These are phyloP conservation scores for Borostomias antarcticus DNA, from an alignment of 2,797 vertebrate genomes.

Conservation along the genomic window DNA sequence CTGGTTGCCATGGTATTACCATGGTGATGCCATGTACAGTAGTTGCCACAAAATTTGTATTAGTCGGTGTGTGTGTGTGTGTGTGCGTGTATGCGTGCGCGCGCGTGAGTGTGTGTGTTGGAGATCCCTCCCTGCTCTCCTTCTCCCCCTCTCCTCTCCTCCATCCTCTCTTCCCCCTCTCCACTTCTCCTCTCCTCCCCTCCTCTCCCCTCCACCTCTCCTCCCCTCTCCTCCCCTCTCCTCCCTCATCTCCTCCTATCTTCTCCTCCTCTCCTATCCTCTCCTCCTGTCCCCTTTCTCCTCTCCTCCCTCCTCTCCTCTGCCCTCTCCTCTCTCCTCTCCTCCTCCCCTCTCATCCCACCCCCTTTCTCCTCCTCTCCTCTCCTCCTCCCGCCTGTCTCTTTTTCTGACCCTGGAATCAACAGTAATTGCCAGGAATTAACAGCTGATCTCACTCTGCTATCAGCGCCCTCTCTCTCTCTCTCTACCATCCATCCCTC, in stretches of 20 bases:
- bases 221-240: constrained; percentile 64
- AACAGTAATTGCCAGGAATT: no score
- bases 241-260: neutral
- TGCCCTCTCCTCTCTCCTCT: neutral
- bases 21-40: neutral
- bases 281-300: constrained; percentile 73
- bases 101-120: neutral
- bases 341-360: constrained; percentile 6
- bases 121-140: neutral
- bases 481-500: no score
- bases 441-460: no score
- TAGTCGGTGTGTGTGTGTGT: no score
- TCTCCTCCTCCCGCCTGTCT: no score
- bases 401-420: no score
- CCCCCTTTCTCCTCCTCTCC: neutral
- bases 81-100: neutral
- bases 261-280: neutral
- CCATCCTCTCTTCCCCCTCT: neutral
- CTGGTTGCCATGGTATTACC: neutral
- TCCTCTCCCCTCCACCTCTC: constrained; percentile 20
- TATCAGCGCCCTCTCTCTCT: no score
- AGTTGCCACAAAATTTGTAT: no score
- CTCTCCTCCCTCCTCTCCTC: neutral
- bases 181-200: neutral
- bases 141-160: neutral